Conservation (phyloP, 2,113 vertebrate genomes). For the Synodontis membranacea region DNA sequence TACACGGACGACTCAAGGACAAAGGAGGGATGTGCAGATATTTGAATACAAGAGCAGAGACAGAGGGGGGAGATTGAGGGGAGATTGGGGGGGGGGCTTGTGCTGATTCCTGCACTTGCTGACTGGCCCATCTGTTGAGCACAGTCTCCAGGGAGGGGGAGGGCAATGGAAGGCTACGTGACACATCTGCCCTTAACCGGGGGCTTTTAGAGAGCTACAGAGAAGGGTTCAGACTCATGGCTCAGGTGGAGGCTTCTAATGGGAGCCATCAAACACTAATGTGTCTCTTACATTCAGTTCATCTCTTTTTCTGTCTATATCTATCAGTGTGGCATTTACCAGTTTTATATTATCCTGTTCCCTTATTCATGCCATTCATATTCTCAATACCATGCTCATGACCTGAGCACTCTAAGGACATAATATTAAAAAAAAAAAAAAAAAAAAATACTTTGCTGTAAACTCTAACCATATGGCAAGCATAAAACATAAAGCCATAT, state of each 20-base stretch:
- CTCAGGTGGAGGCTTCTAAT: slow-evolving; percentile 42
- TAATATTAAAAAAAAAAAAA: not conserved
- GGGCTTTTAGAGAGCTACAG: slow-evolving; percentile 48
- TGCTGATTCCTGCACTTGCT: slow-evolving; percentile 54
- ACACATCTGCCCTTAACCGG: slow-evolving; percentile 69
- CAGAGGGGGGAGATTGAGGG: not conserved
- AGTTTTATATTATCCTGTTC: not conserved
- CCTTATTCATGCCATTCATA: not conserved
- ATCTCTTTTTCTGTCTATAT: slow-evolving; percentile 16
- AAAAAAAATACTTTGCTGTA: not conserved
- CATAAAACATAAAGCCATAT: slow-evolving; percentile 5
- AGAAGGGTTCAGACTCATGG: slow-evolving; percentile 31
- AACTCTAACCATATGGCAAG: not conserved
- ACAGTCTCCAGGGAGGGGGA: slow-evolving; percentile 66
- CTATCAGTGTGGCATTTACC: slow-evolving; percentile 16
- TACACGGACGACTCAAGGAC: slow-evolving; percentile 49
- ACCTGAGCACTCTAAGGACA: not conserved
- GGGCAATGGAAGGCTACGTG: slow-evolving; percentile 65
- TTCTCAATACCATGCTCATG: not conserved
- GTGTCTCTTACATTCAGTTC: not conserved
- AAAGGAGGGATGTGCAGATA: slow-evolving; percentile 29
- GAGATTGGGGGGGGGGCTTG: slow-evolving; percentile 27
- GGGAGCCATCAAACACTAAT: not conserved
- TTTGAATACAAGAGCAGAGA: slow-evolving; percentile 42
- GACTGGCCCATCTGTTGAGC: slow-evolving; percentile 74